Evolutionary conservation across 1,140 invertebrate genomes (phyloP), one percentile per base, ranked within the genome.

Genomic region (Sycophila sp.): DNA sequence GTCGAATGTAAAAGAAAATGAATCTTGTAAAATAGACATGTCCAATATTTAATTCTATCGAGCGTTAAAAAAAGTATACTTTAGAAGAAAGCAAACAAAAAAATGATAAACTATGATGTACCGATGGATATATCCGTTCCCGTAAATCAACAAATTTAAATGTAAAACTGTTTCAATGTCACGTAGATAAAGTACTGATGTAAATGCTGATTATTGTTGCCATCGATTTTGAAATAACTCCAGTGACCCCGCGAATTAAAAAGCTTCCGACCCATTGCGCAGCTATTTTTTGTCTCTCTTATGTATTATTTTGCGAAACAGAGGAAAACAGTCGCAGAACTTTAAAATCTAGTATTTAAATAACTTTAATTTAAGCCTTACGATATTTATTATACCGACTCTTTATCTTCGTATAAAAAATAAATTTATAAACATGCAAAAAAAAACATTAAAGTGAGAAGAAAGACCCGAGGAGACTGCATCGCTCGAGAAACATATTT

Each of bases 171-270:
- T 62, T 53, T 69, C 24, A 69, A 69, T 69, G 67, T 69, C n/a
- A 38, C 24, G 8, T 69, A 69, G 26, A 40, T 62, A 40, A 40
- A 53, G 6, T 53, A n/a, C 24, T 4, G n/a, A 59, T 47, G 17
- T 34, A 45, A 66, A 55, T 60, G 7, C 15, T 24, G 10, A 30
- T 10, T 36, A 69, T 51, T 53, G 36, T 51, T 53, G 32, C 13
- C 42, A 53, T 69, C 45, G 58, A 62, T 69, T 69, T 62, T 69
- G 67, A 69, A 69, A 69, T 69, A 69, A 60, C 7, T 62, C 55
- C 42, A 49, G 13, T 30, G 30, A 19, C n/a, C 6, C 4, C 42
- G 7, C 17, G 17, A 40, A 40, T 15, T 40, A 47, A 30, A 8
- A 38, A 13, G 53, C 40, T 58, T 67, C 38, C 36, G 22, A 66